Conservation (phyloP, 2,113 vertebrate genomes). For the Otus sunia region DNA sequence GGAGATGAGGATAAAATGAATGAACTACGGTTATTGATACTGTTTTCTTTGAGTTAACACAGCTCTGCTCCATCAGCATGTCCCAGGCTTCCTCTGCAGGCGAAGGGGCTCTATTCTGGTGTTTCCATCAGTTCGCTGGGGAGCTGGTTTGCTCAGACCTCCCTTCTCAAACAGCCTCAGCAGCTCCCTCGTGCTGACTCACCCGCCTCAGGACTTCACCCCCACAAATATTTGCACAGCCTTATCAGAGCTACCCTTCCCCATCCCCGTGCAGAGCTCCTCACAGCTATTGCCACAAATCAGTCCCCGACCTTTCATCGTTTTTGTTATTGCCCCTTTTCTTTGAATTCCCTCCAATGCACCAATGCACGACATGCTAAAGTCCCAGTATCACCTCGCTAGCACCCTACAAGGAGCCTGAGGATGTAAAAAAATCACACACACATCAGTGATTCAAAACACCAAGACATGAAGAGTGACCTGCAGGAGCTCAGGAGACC, state of each 20-base stretch:
- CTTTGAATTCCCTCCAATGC: background rate
- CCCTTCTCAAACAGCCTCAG: background rate
- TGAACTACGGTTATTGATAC: fast-evolving
- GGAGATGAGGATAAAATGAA: background rate
- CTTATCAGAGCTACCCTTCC: background rate
- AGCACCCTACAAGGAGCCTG: background rate
- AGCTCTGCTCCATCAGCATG: background rate
- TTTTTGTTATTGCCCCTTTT: background rate
- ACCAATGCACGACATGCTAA: fast-evolving
- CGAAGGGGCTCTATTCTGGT: background rate
- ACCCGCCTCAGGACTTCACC: background rate
- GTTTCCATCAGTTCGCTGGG: background rate
- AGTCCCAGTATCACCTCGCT: background rate
- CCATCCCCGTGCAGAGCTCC: background rate
- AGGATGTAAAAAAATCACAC: background rate
- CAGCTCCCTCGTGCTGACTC: background rate
- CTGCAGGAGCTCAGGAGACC: background rate
- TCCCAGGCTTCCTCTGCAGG: background rate
- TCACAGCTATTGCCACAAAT: background rate
- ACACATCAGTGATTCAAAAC: background rate
- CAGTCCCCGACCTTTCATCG: background rate
- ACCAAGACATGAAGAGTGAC: fast-evolving
- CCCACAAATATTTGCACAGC: background rate
- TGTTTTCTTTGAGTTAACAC: background rate
- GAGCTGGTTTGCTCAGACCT: background rate